Percentiles rank a stretch among this genome's conserved stretches.
phyloP scores from a whole-genome alignment of 2,797 vertebrate genomes.

The Macrochelys suwanniensis region DNA sequence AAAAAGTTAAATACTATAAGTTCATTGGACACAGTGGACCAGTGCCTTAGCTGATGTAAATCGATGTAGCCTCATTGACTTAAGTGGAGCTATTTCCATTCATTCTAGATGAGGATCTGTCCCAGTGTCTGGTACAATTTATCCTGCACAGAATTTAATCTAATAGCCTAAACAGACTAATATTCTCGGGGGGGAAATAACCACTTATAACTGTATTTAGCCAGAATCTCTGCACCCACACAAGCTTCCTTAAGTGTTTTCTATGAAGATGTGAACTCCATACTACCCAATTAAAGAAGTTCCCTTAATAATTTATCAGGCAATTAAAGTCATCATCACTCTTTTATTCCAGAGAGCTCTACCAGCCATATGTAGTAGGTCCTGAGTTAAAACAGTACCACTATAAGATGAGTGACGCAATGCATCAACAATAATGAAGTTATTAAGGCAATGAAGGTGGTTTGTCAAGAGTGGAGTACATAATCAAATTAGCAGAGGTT shows the following conservation, averaged over 20 bases:
- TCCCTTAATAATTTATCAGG: conserved; percentile 77
- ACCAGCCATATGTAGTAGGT: conserved; percentile 52
- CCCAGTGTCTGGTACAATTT: conserved; percentile 28
- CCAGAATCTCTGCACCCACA: conserved; percentile 27
- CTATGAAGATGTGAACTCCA: conserved; percentile 69
- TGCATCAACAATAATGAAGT: conserved; percentile 75
- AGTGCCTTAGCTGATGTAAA: conserved; percentile 23
- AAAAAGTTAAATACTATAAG: neutral
- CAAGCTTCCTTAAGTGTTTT: conserved; percentile 61
- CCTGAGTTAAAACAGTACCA: conserved; percentile 58
- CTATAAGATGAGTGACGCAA: conserved; percentile 65
- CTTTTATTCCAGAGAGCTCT: conserved; percentile 67
- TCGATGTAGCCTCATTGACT: conserved; percentile 6
- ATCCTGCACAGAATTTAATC: conserved; percentile 33
- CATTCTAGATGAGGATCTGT: neutral
- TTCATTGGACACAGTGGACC: neutral
- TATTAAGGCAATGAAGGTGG: conserved; percentile 71
- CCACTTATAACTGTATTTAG: conserved; percentile 24
- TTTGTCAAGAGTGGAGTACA: conserved; percentile 46
- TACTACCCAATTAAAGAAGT: conserved; percentile 73
- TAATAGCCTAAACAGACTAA: conserved; percentile 38
- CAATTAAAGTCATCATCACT: conserved; percentile 76
- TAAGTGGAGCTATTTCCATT: conserved; percentile 18
- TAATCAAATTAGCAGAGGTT: conserved; percentile 27
- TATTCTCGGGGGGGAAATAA: neutral